Percentiles rank a stretch among this genome's conserved stretches.
Conservation (phyloP, 2,797 vertebrate species). For the Gambelia wislizenii region DNA sequence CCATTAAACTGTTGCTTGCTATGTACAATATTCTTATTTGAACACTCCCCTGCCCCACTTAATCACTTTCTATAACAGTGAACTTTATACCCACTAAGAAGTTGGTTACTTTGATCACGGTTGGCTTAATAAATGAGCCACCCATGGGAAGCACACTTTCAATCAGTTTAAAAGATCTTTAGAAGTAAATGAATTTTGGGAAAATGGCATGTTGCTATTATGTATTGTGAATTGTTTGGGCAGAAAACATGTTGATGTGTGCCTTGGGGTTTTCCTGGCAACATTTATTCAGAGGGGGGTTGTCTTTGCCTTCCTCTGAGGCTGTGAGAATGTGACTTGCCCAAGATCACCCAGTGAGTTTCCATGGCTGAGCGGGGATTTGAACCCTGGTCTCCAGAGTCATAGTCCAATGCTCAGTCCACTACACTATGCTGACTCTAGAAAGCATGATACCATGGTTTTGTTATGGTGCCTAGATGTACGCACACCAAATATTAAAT, state of each 20-base stretch:
- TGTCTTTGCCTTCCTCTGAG: too few species aligned
- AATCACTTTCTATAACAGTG: neutral
- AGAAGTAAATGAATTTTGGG: neutral
- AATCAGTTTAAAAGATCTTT: neutral
- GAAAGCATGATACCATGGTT: neutral
- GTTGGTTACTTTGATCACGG: neutral
- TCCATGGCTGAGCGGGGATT: too few species aligned
- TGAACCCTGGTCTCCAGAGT: too few species aligned
- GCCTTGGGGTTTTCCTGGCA: neutral
- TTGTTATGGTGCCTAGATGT: neutral
- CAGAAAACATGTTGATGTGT: neutral
- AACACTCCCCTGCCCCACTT: neutral
- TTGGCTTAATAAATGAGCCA: neutral
- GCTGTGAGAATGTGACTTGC: too few species aligned
- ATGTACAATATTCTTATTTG: neutral
- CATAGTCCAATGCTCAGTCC: too few species aligned
- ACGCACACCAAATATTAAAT: neutral
- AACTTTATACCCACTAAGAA: neutral
- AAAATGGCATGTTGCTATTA: neutral
- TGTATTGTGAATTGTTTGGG: neutral
- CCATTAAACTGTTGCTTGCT: neutral
- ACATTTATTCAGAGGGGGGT: too few species aligned
- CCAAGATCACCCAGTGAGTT: too few species aligned
- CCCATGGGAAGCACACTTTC: neutral
- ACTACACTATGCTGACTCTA: neutral